Percentiles rank a stretch among this genome's conserved stretches.
These are phyloP conservation scores for Spinus olivaceus DNA, from an alignment of 2,797 vertebrate species.

Conservation along the genomic window DNA sequence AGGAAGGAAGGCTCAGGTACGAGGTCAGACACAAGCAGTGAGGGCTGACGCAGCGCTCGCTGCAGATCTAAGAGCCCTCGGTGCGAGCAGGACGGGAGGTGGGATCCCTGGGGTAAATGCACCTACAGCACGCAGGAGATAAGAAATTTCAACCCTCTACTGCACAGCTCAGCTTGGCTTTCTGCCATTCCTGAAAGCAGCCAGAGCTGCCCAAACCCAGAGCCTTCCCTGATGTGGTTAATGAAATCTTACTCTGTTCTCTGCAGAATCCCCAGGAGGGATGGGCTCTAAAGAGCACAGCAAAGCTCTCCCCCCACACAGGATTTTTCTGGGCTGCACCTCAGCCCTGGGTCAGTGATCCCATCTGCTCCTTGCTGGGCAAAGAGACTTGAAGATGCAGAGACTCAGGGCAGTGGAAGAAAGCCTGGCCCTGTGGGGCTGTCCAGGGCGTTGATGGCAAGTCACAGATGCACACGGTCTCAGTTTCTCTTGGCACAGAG, in stretches of 20 bases:
- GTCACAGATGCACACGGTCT: background rate
- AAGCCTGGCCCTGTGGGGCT: background rate
- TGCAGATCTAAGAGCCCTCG: background rate
- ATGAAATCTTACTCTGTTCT: background rate
- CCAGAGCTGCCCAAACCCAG: background rate
- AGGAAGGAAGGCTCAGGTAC: conserved; percentile 62
- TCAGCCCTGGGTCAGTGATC: background rate
- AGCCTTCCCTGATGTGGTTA: background rate
- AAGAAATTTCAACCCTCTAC: background rate
- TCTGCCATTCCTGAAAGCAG: conserved; percentile 2
- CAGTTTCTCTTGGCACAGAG: conserved; percentile 12
- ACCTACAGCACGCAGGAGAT: background rate
- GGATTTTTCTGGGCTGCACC: background rate
- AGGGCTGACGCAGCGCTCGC: background rate
- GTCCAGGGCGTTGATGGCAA: background rate
- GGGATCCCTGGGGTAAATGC: background rate
- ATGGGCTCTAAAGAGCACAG: background rate
- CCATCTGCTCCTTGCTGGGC: background rate
- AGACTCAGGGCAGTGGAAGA: background rate
- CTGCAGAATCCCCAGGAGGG: background rate
- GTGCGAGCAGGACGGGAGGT: background rate
- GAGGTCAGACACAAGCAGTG: conserved; percentile 21
- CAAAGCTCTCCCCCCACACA: background rate
- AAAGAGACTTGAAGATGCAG: background rate
- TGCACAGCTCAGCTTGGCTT: background rate